phyloP scores from a whole-genome alignment of 2,797 vertebrate genomes.

The Ispidina lecontei region DNA sequence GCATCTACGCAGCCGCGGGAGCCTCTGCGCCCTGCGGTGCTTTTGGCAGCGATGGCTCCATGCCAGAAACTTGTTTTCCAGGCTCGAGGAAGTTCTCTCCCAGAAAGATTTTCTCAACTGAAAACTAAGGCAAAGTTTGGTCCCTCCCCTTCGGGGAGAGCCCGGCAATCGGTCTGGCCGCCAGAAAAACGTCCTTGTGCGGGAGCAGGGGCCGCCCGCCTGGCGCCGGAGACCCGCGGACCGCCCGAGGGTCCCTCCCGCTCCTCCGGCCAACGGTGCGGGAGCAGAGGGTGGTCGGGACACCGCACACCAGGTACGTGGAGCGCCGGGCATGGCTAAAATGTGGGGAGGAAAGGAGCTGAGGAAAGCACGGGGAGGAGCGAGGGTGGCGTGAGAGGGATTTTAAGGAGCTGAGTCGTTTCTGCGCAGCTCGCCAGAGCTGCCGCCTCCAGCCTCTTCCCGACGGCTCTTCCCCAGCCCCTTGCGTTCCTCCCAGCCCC shows the following conservation, averaged over 20 bases:
- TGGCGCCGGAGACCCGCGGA: accelerated
- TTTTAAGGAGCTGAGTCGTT: background rate
- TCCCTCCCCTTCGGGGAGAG: conserved; percentile 53
- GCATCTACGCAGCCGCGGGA: background rate
- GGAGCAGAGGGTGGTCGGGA: accelerated
- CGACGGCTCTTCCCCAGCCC: background rate
- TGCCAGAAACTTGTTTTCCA: background rate
- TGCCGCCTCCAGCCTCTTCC: background rate
- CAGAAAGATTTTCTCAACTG: background rate
- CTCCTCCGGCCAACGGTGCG: background rate
- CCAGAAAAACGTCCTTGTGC: accelerated
- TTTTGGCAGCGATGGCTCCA: background rate
- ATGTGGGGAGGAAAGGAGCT: too few relatives aligned
- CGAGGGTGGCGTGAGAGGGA: background rate
- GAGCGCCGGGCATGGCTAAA: background rate
- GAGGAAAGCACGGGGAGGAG: background rate
- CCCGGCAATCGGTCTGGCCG: background rate
- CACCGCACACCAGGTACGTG: background rate
- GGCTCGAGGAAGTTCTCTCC: background rate
- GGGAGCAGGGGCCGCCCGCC: background rate
- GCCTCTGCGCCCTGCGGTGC: background rate
- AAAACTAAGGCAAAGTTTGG: conserved; percentile 31
- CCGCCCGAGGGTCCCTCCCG: accelerated
- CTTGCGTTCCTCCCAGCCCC: background rate
- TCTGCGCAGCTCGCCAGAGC: background rate